Evolutionary conservation across 2,888 invertebrate genomes (phyloP).

Genomic region (Nebria brevicollis): DNA sequence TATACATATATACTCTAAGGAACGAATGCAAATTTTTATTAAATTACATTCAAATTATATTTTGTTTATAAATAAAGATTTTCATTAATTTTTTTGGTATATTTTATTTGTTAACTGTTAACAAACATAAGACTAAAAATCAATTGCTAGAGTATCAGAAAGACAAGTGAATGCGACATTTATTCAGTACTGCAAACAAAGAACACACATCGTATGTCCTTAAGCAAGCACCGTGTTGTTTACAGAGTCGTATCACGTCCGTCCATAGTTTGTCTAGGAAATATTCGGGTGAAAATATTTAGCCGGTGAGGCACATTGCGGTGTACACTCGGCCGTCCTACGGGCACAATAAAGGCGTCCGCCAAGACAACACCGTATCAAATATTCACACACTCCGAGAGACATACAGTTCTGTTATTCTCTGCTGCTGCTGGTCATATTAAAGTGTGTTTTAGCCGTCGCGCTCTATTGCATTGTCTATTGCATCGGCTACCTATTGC

Average conservation of each 20-base stretch:
- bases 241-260: conserved; percentile 21
- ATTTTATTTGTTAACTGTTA: too few relatives aligned
- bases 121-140: too few relatives aligned
- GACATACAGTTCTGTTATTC: not conserved
- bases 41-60: too few relatives aligned
- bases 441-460: not conserved
- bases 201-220: not conserved
- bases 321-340: conserved; percentile 17
- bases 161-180: not conserved
- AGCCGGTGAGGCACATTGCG: conserved; percentile 9
- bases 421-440: not conserved
- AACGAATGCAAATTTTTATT: too few relatives aligned
- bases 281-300: conserved; percentile 36
- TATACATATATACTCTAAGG: not conserved
- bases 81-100: too few relatives aligned
- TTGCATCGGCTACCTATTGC: not conserved
- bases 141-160: not conserved
- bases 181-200: not conserved
- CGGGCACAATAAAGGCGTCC: conserved; percentile 40
- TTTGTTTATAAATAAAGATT: too few relatives aligned
- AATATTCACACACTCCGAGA: conserved; percentile 27
- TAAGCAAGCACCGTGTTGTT: not conserved
- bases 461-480: not conserved
- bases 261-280: conserved; percentile 33
- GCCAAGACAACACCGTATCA: conserved; percentile 39